Base-by-base conservation (phyloP, 2,113 vertebrate genomes). In the Pterocles burchelli region DNA sequence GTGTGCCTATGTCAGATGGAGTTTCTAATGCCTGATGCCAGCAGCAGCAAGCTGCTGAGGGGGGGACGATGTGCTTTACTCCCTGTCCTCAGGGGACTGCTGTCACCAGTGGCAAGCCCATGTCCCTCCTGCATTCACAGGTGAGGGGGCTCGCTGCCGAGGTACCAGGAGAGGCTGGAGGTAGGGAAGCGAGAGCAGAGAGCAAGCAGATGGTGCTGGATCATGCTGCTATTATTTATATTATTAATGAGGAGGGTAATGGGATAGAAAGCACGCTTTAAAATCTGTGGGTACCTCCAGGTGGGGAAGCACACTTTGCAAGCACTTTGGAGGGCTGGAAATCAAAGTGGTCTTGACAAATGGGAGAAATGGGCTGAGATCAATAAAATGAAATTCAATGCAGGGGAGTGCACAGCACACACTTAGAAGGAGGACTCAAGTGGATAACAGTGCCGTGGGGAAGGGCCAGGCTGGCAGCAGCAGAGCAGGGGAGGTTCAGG, bases 281-380 rank as follows among this genome's bases (percentile, higher is more conserved):
- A 70, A 89, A 62, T 65, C 59, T 43, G 19, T 77, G 55, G 70
- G 33, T 87, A 67, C 38, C 29, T 88, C 28, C 61, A 82, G 57
- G 70, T 72, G 48, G 34, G 33, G 45, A 79, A 79, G 78, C 74
- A 95, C 65, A 66, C 36, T 91, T 82, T 93, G 43, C 31, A 67
- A 90, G 94, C 74, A 29, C 82, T 95, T 91, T 72, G 48, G n/a
- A 94, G 52, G 38, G 51, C 46, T 81, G n/a, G 90, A 89, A 82
- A 72, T 94, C 82, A 85, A 93, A 93, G 65, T 1, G 1, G 46
- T 75, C 74, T 71, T 85, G 74, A 71, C 34, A 88, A 93, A 91
- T 67, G 57, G 48, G 57, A 90, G 33, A 78, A 75, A 72, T 3
- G 0, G 11, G 51, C 55, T 70, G 85, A 91, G 74, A 85, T 94